A percentile compares a stretch with the other conserved stretches of the same genome.
These are phyloP conservation scores for Xenopus petersii DNA, from an alignment of 2,797 vertebrate genomes.

Conservation along the genomic window DNA sequence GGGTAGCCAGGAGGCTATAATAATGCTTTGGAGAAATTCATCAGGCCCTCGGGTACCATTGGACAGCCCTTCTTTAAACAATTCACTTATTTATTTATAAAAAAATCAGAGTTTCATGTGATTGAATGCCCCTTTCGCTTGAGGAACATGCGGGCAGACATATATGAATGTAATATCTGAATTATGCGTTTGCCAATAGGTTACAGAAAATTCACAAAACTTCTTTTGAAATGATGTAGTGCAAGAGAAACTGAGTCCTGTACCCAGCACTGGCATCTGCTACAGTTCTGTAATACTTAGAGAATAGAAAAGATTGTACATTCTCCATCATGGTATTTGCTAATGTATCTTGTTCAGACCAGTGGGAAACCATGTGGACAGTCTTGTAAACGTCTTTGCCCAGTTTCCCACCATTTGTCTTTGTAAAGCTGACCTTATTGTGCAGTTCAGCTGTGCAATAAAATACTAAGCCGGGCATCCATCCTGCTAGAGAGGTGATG, in stretches of 20 bases:
- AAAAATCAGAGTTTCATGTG: no score
- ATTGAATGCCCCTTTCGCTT: no score
- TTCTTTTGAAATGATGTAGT: neutral
- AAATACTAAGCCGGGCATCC: conserved; percentile 21
- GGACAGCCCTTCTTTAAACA: no score
- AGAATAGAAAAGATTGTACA: neutral
- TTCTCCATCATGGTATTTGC: neutral
- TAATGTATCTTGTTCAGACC: conserved; percentile 1
- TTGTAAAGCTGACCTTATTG: conserved; percentile 28
- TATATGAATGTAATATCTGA: no score
- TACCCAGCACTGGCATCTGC: neutral
- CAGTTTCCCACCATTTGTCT: conserved; percentile 23
- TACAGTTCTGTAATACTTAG: neutral
- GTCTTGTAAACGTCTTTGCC: conserved; percentile 26
- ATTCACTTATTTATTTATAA: no score
- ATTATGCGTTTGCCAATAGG: no score
- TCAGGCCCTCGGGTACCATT: no score
- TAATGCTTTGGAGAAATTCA: no score
- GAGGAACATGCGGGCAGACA: no score
- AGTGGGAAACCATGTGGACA: neutral
- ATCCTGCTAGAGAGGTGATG: conserved; percentile 9
- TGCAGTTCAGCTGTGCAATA: conserved; percentile 28
- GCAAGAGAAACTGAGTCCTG: neutral
- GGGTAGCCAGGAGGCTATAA: no score
- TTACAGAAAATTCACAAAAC: no score